phyloP scores from a whole-genome alignment of 1,140 invertebrate species.

The Caenorhabditis remanei region DNA sequence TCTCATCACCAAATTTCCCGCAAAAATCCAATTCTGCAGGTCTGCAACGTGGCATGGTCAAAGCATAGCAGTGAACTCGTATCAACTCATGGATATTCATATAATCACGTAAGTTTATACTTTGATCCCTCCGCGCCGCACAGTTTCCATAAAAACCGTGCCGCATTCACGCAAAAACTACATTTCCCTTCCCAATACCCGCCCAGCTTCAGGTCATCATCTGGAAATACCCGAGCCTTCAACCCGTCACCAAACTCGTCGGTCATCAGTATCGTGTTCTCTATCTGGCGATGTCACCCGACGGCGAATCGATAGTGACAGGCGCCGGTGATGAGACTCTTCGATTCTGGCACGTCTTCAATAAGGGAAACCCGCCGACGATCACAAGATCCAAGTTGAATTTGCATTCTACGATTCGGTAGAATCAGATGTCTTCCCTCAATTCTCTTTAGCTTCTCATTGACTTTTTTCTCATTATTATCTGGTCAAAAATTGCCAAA shows the following conservation, averaged over 20 bases:
- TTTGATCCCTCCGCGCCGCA: no score
- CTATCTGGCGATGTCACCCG: constrained; percentile 96
- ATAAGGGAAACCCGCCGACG: constrained; percentile 64
- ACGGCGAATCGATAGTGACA: constrained; percentile 98
- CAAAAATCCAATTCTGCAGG: constrained; percentile 78
- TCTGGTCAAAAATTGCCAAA: constrained; percentile 53
- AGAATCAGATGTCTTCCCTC: background rate
- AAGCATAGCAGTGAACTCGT: constrained; percentile 80
- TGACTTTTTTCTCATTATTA: background rate
- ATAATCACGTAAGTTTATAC: constrained; percentile 86
- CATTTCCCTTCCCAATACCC: background rate
- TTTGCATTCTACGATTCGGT: constrained; percentile 68
- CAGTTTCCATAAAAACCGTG: no score
- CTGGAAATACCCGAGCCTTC: constrained; percentile 98
- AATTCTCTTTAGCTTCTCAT: background rate
- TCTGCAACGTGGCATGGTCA: constrained; percentile 99
- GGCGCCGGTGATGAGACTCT: constrained; percentile 98
- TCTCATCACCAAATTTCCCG: background rate
- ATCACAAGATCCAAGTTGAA: constrained; percentile 66
- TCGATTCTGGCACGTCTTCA: constrained; percentile 98
- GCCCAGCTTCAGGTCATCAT: constrained; percentile 83
- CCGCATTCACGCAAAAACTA: no score
- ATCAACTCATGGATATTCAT: constrained; percentile 98
- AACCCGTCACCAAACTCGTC: constrained; percentile 96
- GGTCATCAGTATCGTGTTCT: constrained; percentile 97